A percentile compares a stretch with the other conserved stretches of the same genome.
These are phyloP conservation scores for Cydia pomonella DNA, from an alignment of 1,140 invertebrate genomes.

Conservation along the genomic window DNA sequence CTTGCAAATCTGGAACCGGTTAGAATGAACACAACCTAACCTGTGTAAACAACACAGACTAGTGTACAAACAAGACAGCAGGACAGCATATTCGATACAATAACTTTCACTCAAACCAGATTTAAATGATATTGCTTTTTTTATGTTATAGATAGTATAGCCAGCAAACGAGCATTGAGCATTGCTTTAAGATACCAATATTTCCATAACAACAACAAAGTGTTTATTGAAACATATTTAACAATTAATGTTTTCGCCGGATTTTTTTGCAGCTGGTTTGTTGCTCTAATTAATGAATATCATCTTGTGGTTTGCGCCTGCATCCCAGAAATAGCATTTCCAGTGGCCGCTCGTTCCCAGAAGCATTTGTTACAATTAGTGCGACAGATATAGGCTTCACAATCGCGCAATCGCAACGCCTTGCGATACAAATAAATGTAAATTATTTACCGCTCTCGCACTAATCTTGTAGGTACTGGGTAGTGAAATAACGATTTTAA, in stretches of 20 bases:
- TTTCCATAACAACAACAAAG: no score
- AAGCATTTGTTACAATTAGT: slow-evolving; percentile 51
- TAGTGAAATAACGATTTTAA: slow-evolving; percentile 3
- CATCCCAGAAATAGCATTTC: slow-evolving; percentile 37
- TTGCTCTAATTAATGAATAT: background rate
- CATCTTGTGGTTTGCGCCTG: slow-evolving; percentile 2
- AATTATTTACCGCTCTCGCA: background rate
- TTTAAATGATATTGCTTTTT: background rate
- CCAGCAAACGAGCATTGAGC: no score
- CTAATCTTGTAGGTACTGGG: background rate
- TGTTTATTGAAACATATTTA: no score
- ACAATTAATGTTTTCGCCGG: no score
- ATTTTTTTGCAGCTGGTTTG: background rate
- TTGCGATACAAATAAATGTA: background rate
- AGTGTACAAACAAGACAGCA: background rate
- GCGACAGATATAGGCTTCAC: slow-evolving; percentile 47
- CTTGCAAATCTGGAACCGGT: background rate
- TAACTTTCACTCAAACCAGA: background rate
- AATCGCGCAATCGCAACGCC: slow-evolving; percentile 40
- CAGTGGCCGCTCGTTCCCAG: slow-evolving; percentile 41
- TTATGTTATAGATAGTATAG: no score
- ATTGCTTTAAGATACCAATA: no score
- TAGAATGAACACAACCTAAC: background rate
- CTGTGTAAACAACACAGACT: background rate
- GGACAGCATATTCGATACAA: background rate